Conservation (phyloP, 2,888 invertebrate genomes). For the Diogma glabrata region DNA sequence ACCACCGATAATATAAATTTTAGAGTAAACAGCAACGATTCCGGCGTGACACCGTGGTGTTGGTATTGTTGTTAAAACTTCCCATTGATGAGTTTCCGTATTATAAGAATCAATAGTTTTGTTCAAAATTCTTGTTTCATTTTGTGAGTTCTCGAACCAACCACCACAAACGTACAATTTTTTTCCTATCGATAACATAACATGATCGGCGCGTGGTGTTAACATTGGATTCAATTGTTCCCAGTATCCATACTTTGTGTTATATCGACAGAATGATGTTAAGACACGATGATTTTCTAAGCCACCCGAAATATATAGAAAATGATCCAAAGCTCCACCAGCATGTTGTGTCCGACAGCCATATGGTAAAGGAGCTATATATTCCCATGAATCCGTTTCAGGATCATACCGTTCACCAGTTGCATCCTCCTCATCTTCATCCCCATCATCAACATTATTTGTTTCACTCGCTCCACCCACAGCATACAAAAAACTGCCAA, state of each 20-base stretch:
- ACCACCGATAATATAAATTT: conserved; percentile 58
- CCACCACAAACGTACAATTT: conserved; percentile 53
- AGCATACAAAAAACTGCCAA: conserved; percentile 43
- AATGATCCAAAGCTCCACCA: conserved; percentile 35
- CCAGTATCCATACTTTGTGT: conserved; percentile 43
- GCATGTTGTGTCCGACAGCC: conserved; percentile 50
- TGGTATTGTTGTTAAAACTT: conserved; percentile 47
- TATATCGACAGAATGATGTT: conserved; percentile 41
- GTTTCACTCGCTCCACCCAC: conserved; percentile 52
- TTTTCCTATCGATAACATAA: conserved; percentile 45
- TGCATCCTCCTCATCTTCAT: conserved; percentile 30
- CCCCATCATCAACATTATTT: conserved; percentile 27
- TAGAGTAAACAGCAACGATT: conserved; percentile 46
- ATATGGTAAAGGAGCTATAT: conserved; percentile 42
- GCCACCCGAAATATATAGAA: conserved; percentile 34
- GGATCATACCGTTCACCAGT: conserved; percentile 51
- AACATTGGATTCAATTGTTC: conserved; percentile 42
- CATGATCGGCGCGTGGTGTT: conserved; percentile 52
- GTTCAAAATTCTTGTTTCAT: conserved; percentile 42
- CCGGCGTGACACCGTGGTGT: conserved; percentile 57
- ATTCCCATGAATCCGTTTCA: conserved; percentile 44
- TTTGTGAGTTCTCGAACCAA: conserved; percentile 45
- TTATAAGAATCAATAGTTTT: conserved; percentile 55
- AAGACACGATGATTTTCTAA: conserved; percentile 36
- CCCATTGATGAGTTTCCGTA: conserved; percentile 45